These are phyloP conservation scores for Xiphophorus maculatus DNA, from an alignment of 2,113 vertebrate genomes.

Conservation along the genomic window DNA sequence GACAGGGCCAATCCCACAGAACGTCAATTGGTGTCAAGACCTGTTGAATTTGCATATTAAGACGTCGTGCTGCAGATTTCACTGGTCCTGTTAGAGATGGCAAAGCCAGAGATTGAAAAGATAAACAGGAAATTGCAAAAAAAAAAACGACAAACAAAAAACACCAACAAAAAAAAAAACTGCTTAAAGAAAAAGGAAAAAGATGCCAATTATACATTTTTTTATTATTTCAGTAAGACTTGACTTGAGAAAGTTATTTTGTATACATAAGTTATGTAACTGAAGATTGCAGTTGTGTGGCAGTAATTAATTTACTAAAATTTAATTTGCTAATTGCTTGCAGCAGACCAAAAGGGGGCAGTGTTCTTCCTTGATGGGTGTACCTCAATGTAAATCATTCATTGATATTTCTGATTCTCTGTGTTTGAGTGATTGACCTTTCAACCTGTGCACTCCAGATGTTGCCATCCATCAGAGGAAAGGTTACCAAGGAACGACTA, in stretches of 20 bases:
- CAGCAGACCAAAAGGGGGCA: constrained; percentile 53
- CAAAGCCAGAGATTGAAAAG: background rate
- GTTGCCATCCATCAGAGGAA: constrained; percentile 12
- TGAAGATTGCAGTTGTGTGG: background rate
- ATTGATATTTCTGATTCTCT: constrained; percentile 21
- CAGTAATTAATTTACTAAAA: too few species aligned
- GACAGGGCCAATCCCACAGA: constrained; percentile 50
- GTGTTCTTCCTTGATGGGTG: constrained; percentile 16
- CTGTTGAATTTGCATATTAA: constrained; percentile 38
- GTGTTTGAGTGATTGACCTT: background rate
- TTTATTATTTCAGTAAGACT: constrained; percentile 25
- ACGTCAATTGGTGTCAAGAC: constrained; percentile 47
- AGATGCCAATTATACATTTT: constrained; percentile 24
- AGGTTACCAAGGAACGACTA: constrained; percentile 24
- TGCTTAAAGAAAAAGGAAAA: constrained; percentile 13
- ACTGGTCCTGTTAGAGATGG: background rate
- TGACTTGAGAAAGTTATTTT: constrained; percentile 12
- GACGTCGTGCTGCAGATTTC: constrained; percentile 15
- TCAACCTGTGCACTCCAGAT: constrained; percentile 44
- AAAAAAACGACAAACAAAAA: background rate
- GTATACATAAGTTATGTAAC: background rate
- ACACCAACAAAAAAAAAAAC: too few species aligned
- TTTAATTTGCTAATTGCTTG: background rate
- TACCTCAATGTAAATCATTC: background rate
- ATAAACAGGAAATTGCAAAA: constrained; percentile 3